phyloP scores from a whole-genome alignment of 2,888 invertebrate species.

The Thymelicus lineola region DNA sequence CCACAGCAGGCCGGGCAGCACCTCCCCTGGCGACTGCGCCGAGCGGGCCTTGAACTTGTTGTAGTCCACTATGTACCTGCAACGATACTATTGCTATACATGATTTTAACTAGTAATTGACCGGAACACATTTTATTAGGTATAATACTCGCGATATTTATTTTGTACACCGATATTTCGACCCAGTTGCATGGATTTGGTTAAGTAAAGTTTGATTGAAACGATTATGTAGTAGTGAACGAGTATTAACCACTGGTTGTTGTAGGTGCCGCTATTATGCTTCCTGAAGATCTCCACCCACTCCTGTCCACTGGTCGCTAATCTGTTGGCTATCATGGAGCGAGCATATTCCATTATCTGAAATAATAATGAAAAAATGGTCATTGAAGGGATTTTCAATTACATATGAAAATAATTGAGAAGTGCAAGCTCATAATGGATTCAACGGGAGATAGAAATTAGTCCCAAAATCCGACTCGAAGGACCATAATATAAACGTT shows the following conservation, averaged over 20 bases:
- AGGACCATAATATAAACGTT: no score
- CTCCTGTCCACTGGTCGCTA: constrained; percentile 83
- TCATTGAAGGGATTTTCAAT: not conserved
- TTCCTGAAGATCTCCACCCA: constrained; percentile 86
- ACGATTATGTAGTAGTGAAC: no score
- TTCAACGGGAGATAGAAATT: no score
- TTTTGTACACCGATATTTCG: no score
- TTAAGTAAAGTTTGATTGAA: no score
- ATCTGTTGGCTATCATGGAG: constrained; percentile 87
- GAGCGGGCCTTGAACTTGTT: constrained; percentile 83
- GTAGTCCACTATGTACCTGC: constrained; percentile 86
- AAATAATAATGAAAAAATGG: no score
- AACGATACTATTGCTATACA: not conserved
- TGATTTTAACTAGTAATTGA: no score
- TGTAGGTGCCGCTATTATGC: constrained; percentile 90
- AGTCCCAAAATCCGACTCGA: no score
- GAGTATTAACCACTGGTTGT: constrained; percentile 88
- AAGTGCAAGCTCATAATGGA: no score
- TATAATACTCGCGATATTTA: no score
- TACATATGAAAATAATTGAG: not conserved
- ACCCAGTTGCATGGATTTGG: no score
- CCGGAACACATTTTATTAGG: no score
- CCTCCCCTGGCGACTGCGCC: constrained; percentile 42
- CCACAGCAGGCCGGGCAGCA: constrained; percentile 47
- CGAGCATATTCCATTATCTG: constrained; percentile 86